These are phyloP conservation scores for Neosilurus mollespiculum DNA, from an alignment of 2,797 vertebrate genomes.

Conservation along the genomic window DNA sequence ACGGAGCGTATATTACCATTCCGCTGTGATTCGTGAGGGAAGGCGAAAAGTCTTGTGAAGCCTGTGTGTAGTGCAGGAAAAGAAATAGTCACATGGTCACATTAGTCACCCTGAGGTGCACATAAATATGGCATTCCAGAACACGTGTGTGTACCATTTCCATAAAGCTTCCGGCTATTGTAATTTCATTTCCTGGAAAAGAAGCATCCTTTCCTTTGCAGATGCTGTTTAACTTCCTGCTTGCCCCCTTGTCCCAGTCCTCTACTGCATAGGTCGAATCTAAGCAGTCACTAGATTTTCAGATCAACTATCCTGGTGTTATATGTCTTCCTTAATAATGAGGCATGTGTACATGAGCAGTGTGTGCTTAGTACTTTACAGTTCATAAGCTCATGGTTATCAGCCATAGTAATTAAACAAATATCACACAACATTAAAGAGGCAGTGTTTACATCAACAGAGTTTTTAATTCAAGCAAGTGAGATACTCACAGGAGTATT, in stretches of 20 bases:
- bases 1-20: neutral
- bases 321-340: conserved; percentile 56
- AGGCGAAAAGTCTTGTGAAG: neutral
- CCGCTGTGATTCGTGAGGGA: neutral
- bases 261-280: neutral
- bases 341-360: neutral
- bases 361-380: conserved; percentile 40
- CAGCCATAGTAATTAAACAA: conserved; percentile 46
- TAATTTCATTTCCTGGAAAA: conserved; percentile 52
- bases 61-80: neutral
- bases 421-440: conserved; percentile 34
- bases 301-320: conserved; percentile 4
- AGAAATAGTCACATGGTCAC: neutral
- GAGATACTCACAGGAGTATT: conserved; percentile 42
- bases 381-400: conserved; percentile 48
- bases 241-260: neutral
- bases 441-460: conserved; percentile 54
- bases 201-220: conserved; percentile 39
- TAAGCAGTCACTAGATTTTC: neutral
- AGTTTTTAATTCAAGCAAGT: conserved; percentile 46
- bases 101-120: neutral
- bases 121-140: conserved; percentile 2
- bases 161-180: conserved; percentile 60
- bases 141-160: conserved; percentile 56
- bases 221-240: conserved; percentile 44